Evolutionary conservation across 2,888 invertebrate species (phyloP).

Genomic region (Alloplasta piceator): DNA sequence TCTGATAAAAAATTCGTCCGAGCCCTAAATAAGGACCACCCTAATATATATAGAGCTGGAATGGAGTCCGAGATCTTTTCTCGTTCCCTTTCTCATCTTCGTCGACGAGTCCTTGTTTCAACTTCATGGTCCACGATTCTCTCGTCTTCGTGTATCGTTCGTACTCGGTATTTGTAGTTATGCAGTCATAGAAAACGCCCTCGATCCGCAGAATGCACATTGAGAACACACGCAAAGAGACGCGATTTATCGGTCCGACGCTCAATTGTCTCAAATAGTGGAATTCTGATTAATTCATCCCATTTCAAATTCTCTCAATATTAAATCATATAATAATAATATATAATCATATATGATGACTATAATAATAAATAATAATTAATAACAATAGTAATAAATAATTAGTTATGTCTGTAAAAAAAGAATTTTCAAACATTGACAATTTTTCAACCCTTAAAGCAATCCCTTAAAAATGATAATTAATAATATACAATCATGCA

Average conservation of each 20-base stretch:
- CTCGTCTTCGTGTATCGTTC: slow-evolving; percentile 27
- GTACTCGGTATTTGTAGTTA: slow-evolving; percentile 28
- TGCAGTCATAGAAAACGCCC: slow-evolving; percentile 38
- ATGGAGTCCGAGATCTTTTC: slow-evolving; percentile 49
- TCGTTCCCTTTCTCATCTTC: slow-evolving; percentile 49
- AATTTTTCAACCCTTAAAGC: no score
- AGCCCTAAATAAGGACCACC: no score
- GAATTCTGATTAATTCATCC: slow-evolving; percentile 47
- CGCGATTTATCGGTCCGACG: slow-evolving; percentile 73
- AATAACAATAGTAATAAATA: no score
- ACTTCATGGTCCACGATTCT: slow-evolving; percentile 33
- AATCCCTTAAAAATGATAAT: neutral
- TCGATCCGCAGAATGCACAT: slow-evolving; percentile 15
- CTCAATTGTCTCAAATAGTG: slow-evolving; percentile 80
- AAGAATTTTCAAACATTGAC: no score
- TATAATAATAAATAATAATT: no score
- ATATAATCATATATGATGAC: no score
- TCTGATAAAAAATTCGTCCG: no score
- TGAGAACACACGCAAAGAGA: slow-evolving; percentile 56
- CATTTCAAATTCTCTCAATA: no score
- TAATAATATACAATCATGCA: no score
- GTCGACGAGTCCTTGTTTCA: slow-evolving; percentile 24
- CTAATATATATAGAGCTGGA: neutral
- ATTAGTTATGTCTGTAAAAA: no score
- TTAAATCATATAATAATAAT: no score